Base-by-base conservation (phyloP, 2,113 vertebrate genomes). In the Notechis scutatus region DNA sequence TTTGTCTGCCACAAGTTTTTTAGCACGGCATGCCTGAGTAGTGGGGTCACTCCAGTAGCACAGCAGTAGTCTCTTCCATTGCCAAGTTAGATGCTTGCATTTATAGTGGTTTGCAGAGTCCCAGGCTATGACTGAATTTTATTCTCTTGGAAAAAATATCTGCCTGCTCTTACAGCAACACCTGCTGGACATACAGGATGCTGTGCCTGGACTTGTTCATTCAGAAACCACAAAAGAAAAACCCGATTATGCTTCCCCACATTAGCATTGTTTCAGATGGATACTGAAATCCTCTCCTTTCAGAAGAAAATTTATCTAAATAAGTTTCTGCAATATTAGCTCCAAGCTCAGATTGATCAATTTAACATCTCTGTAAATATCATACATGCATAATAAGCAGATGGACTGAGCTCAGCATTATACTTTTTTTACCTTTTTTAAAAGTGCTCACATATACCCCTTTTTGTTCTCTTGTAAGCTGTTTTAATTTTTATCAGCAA, bases 111-210 rank as follows among this genome's bases (percentile, higher is more conserved):
- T 93, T 81, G 93, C 93, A 86, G 95, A 95, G 74, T 3, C 89
- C 88, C 39, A 87, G 45, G 47, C 85, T 91, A 47, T 45, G 86
- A 92, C 42, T 3, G 6, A 0, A 39, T 90, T 47, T 64, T 69
- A 92, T 91, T 50, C 20, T 26, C 1, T 26, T 9, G 5, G 87
- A 57, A 64, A 39, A 64, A 90, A 93, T 94, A 39, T 94, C 94
- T 89, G 34, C 94, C 74, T 94, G 95, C 95, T 96, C 47, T 94
- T 2, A 54, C 92, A 90, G 91, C 96, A 97, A 94, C 96, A 97
- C 91, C 95, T 94, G 94, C 97, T 96, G 96, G 96, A 95, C 90
- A 89, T 0, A 0, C 1, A 0, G 0, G 0, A 1, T n/a, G 86
- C 24, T 34, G 18, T 9, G 0, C 21, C 26, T 64, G 55, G 54